phyloP scores from a whole-genome alignment of 2,113 vertebrate genomes.

The Microcebus griseorufus region DNA sequence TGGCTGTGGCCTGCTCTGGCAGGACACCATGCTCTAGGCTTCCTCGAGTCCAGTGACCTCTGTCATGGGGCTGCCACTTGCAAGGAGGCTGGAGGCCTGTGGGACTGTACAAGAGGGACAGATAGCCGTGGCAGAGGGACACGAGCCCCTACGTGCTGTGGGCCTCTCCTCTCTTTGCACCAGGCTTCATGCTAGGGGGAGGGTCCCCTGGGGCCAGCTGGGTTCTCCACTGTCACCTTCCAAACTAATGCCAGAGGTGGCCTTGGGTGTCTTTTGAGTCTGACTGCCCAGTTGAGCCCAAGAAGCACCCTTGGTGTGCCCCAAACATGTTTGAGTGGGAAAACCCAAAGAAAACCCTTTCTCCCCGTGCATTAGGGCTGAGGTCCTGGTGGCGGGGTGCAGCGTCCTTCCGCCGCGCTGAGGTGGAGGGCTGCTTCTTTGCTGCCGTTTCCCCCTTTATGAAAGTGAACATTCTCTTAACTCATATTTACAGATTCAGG shows the following conservation, averaged over 20 bases:
- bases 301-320: neutral
- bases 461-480: neutral
- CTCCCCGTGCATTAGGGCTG: neutral
- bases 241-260: neutral
- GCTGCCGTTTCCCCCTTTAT: neutral
- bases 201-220: neutral
- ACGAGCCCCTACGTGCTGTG: neutral
- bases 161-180: neutral
- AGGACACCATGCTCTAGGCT: neutral
- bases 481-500: slow-evolving; percentile 91
- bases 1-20: neutral
- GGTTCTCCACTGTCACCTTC: neutral
- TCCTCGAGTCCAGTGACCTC: neutral
- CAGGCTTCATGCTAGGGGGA: neutral
- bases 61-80: neutral
- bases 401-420: accelerated
- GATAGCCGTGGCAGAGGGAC: accelerated
- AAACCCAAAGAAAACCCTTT: neutral
- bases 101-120: neutral
- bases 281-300: neutral
- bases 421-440: no score
- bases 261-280: neutral
- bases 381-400: neutral
- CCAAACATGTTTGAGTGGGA: accelerated
- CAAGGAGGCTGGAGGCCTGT: neutral